Evolutionary conservation across 2,888 invertebrate species (phyloP), one percentile per base, ranked within the genome.

Genomic region (Thelaira solivaga): DNA sequence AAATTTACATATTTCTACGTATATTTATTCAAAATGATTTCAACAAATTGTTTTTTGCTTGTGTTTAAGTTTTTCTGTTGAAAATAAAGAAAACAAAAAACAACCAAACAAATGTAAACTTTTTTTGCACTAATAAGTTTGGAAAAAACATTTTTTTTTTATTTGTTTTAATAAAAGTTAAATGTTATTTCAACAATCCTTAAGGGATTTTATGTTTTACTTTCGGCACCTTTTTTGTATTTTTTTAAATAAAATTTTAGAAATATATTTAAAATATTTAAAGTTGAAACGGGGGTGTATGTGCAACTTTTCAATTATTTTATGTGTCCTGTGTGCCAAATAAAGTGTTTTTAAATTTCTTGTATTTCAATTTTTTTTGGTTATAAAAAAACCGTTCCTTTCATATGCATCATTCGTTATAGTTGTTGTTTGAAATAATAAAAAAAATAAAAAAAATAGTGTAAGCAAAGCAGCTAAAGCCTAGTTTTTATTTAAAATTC

Each of bases 1-100:
- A 36, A 72, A 76, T 76, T 76, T 76, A 64, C 76, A 69, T 76
- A 41, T n/a, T n/a, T n/a, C n/a, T n/a, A n/a, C n/a, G n/a, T n/a
- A n/a, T n/a, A n/a, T n/a, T n/a, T 22, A 64, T 69, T 57, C 49
- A 29, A 45, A 26, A 72, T 76, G 36, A 22, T 57, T 57, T 69
- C 22, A 29, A 51, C 29, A 47, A 62, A 31, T 55, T 68, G 4
- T 55, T 75, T 41, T 39, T 18, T 26, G 36, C 45, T 59, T 2
- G 20, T 26, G 36, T 55, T 59, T 2, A 36, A 45, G 34, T 53
- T 67, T 59, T 20, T 51, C n/a, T 53, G 11, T n/a, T 13, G 6
- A 22, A 26, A 47, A 20, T 36, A 45, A 13, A 13, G 20, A 36
- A 11, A 20, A 34, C 39, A 41, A 68, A 6, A 43, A 0, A 13